Conservation (phyloP, 2,888 invertebrate species). For the Ectropis crepuscularia region DNA sequence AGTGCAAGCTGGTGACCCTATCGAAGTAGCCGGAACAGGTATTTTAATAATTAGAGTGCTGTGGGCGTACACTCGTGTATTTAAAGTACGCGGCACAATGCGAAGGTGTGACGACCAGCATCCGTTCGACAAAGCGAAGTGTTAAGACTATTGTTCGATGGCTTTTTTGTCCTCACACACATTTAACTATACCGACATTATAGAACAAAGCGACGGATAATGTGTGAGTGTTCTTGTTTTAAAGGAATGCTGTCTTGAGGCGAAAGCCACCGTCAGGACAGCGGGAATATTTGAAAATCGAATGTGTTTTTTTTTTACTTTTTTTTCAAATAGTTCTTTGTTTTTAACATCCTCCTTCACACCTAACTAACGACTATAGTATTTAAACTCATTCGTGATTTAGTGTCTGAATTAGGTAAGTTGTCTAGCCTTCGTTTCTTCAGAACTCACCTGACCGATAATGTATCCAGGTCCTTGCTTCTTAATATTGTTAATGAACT, state of each 20-base stretch:
- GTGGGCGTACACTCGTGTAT: conserved; percentile 62
- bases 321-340: too few species aligned
- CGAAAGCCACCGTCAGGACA: neutral
- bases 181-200: conserved; percentile 50
- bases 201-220: conserved; percentile 34
- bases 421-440: too few species aligned
- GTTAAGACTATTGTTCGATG: conserved; percentile 71
- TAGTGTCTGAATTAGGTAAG: too few species aligned
- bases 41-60: conserved; percentile 67
- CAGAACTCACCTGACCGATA: too few species aligned
- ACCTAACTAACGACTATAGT: too few species aligned
- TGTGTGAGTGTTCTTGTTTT: conserved; percentile 32
- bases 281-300: neutral
- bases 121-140: conserved; percentile 72
- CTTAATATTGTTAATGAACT: neutral
- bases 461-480: neutral
- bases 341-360: too few species aligned
- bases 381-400: too few species aligned
- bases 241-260: conserved; percentile 29
- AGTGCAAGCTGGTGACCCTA: conserved; percentile 35
- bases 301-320: neutral
- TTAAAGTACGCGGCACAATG: conserved; percentile 64
- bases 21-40: conserved; percentile 55
- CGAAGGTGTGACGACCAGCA: conserved; percentile 64
- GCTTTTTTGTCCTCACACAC: conserved; percentile 55